Percentiles rank a stretch among this genome's conserved stretches.
Conservation (phyloP, 2,888 invertebrate species). For the Capitulum mitella region DNA sequence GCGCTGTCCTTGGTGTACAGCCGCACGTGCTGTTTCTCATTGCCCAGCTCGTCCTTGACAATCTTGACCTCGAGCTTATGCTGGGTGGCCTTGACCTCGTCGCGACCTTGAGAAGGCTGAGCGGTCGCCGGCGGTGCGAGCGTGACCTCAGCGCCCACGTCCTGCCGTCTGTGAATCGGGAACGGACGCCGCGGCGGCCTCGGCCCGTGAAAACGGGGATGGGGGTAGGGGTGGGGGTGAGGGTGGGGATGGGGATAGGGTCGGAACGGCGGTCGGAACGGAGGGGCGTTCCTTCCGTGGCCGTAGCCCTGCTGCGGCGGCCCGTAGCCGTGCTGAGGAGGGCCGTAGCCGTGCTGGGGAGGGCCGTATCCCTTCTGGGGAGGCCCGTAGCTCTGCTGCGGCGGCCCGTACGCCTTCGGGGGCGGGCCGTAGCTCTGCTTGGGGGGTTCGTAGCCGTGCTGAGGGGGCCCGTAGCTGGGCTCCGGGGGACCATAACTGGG, state of each 20-base stretch:
- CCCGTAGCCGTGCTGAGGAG: neutral
- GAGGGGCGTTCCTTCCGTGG: neutral
- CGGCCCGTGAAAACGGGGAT: neutral
- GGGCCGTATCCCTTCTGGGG: neutral
- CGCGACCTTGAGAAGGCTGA: no score
- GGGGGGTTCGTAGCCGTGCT: neutral
- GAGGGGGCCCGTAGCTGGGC: neutral
- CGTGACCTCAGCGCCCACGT: neutral
- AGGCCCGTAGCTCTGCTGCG: neutral
- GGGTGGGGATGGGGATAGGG: neutral
- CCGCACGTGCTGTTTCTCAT: neutral
- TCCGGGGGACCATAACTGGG: neutral
- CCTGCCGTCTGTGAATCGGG: neutral
- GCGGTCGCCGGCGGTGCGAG: no score
- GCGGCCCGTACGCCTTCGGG: neutral
- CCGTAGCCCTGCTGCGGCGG: neutral
- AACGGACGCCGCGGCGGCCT: neutral
- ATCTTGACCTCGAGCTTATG: neutral
- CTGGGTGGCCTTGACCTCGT: neutral
- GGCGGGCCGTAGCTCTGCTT: neutral
- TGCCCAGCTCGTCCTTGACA: neutral
- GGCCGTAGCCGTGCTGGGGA: neutral
- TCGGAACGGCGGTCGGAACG: neutral
- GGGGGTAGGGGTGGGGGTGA: neutral
- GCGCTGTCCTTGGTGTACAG: neutral